Evolutionary conservation across 1,140 invertebrate genomes (phyloP).

Genomic region (Drosophila suzukii): DNA sequence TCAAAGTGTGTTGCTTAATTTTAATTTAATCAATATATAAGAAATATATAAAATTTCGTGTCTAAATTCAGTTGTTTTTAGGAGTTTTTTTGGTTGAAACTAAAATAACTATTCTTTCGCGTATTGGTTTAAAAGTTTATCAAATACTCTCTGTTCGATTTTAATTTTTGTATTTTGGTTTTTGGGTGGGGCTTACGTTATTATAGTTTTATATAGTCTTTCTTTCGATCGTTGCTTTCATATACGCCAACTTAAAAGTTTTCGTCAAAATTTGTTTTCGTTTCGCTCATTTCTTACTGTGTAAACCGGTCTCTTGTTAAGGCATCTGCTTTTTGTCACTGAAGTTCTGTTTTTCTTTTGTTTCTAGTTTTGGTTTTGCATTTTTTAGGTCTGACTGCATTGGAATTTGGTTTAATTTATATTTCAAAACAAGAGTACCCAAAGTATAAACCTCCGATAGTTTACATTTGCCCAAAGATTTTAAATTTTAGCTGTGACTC

Average conservation of each 20-base stretch:
- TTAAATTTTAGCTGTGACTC: slow-evolving; percentile 71
- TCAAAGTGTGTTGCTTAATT: slow-evolving; percentile 67
- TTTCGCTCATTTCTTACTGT: slow-evolving; percentile 63
- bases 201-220: slow-evolving; percentile 67
- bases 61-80: slow-evolving; percentile 84
- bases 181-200: slow-evolving; percentile 77
- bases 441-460: slow-evolving; percentile 51
- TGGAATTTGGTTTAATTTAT: slow-evolving; percentile 45
- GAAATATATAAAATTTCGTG: slow-evolving; percentile 81
- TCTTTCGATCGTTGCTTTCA: slow-evolving; percentile 49
- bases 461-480: slow-evolving; percentile 48
- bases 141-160: slow-evolving; percentile 44
- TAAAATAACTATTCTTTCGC: slow-evolving; percentile 39
- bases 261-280: slow-evolving; percentile 60
- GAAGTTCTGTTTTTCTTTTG: slow-evolving; percentile 65
- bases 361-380: slow-evolving; percentile 39
- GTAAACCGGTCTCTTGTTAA: slow-evolving; percentile 78
- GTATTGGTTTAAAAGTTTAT: slow-evolving; percentile 19
- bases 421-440: slow-evolving; percentile 43
- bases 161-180: slow-evolving; percentile 26
- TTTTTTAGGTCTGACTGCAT: slow-evolving; percentile 44
- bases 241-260: slow-evolving; percentile 62
- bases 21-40: slow-evolving; percentile 63
- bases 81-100: slow-evolving; percentile 66
- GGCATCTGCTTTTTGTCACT: slow-evolving; percentile 82